Evolutionary conservation across 2,888 invertebrate genomes (phyloP).

Genomic region (Aethes cnicana): DNA sequence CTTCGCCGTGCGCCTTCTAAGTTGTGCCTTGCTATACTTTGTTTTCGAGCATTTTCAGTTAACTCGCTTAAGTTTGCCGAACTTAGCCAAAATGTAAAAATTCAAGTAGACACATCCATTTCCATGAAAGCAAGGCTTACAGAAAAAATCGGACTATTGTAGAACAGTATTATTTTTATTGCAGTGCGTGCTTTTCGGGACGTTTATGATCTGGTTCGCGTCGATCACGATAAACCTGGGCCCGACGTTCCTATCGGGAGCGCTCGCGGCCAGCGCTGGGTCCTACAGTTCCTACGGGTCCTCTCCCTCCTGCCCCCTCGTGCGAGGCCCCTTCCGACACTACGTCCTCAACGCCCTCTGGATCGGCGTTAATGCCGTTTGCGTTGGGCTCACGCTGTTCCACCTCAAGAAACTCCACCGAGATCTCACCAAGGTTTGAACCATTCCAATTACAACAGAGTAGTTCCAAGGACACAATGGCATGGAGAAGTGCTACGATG

Average conservation of each 20-base stretch:
- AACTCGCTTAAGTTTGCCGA: no score
- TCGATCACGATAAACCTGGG: conserved; percentile 95
- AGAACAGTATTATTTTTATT: conserved; percentile 51
- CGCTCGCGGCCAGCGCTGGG: conserved; percentile 90
- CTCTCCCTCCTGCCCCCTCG: conserved; percentile 91
- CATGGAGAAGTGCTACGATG: conserved; percentile 57
- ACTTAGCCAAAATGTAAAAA: no score
- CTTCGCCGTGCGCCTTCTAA: no score
- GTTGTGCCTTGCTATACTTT: no score
- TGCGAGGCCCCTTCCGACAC: conserved; percentile 93
- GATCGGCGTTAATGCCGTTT: conserved; percentile 94
- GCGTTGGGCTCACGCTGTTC: conserved; percentile 91
- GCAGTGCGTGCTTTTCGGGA: conserved; percentile 94
- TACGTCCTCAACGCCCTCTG: conserved; percentile 95
- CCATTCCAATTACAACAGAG: neutral
- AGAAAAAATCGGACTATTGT: no score
- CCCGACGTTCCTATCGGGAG: conserved; percentile 92
- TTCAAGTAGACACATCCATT: no score
- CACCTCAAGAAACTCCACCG: conserved; percentile 91
- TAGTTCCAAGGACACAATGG: conserved; percentile 36
- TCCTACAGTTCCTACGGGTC: conserved; percentile 85
- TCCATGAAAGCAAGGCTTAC: no score
- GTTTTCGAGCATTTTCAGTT: no score
- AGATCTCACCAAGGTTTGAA: conserved; percentile 87
- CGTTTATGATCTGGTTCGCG: conserved; percentile 97